Evolutionary conservation across 2,888 invertebrate genomes (phyloP), one percentile per base, ranked within the genome.

Genomic region (Luperina testacea): DNA sequence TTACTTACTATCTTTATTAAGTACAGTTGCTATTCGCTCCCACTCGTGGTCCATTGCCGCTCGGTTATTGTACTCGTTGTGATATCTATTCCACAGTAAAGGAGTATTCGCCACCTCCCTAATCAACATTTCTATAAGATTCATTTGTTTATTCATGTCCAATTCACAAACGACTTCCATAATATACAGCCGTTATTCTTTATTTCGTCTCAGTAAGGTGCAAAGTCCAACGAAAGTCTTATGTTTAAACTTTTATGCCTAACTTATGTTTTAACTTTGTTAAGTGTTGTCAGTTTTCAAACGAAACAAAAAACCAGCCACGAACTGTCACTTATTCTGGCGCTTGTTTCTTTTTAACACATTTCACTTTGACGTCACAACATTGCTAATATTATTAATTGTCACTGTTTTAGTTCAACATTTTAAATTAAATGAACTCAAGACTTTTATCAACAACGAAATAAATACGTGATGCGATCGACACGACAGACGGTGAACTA

Each of bases 11-110:
- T 85, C 83, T 81, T 69, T 89, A 0, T 79, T 74, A 24, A 90
- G 13, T 13, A 76, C 2, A 0, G 13, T 53, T 27, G 87, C 82
- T 57, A 91, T 63, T 8, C 67, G 74, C 0, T 78, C 78, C 91
- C 91, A 91, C 17, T 89, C 88, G 0, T 32, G 24, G 15, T 88
- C 87, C 75, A 87, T 84, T 1, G 83, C 80, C 0, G 57, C 8
- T 15, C 90, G 76, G 42, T 86, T 89, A 9, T 84, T 82, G 48
- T 89, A 87, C n/a, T 82, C 63, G 1, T 86, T 84, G 20, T 89
- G 72, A 27, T 75, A 81, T 74, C 80, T 88, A 11, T 91, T 83
- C 91, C 91, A 91, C 42, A 91, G 17, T 17, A 88, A 42, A 6
- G 90, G 90, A 13, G 88, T 84, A 17, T 77, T 85, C 6, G 77